Base-by-base conservation (phyloP, 2,113 vertebrate genomes). In the Etia nguti region DNA sequence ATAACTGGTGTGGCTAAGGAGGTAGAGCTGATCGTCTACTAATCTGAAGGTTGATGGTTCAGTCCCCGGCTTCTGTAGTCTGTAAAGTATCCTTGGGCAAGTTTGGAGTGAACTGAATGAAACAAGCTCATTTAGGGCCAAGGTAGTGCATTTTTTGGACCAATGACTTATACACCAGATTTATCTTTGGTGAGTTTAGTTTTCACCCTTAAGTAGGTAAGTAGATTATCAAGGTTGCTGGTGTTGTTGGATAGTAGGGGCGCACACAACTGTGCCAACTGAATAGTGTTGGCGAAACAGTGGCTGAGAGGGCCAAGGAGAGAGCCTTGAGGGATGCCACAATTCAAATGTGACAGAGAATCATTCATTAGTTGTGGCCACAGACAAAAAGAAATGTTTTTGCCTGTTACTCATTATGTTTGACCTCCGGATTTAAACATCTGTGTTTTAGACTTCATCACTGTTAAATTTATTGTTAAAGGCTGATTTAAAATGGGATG, bases 101-200 rank as follows among this genome's bases (percentile, higher is more conserved):
- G 11, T 43, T 10, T 29, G 29, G 2, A 43, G n/a, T n/a, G 15
- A 38, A 24, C 36, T 4, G n/a, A 70, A 70, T 70, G n/a, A 0
- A 43, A 41, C 15, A 43, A 43, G 38, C 65, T 70, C 0, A 0
- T 43, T 43, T 9, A 15, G 36, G 65, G 41, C 41, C 2, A 0
- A 48, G 15, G 43, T 20, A 0, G 24, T 18, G 18, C 16, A 48
- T 11, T 11, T 11, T 54, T 4, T n/a, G 8, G 50, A 54, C 48
- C 16, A 50, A 54, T n/a, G 20, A n/a, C 52, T 10, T 16, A 16
- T 6, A n/a, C 20, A 54, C 29, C 2, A 29, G 10, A 12, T 75
- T 31, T 31, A 31, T 29, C 24, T 18, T 8, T 48, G 70, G 16
- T 20, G 70, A 75, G 1, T 2, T 75, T 75, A 75, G 68, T 46